Evolutionary conservation across 2,797 vertebrate species (phyloP), one percentile per base, ranked within the genome.

Genomic region (Pangasius krempfi): DNA sequence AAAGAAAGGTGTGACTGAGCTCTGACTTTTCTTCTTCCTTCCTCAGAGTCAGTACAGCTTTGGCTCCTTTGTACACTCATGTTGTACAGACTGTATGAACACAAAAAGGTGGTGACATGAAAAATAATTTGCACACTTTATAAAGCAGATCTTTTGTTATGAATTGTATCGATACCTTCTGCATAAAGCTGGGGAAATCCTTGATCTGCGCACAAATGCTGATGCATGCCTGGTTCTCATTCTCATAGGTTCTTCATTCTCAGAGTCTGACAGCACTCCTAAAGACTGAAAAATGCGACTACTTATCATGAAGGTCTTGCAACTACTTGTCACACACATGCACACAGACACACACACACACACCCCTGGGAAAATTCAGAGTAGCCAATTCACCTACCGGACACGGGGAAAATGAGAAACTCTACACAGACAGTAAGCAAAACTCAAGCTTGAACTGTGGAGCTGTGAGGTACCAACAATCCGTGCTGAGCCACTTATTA

Each of bases 171-270:
- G 84, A 95, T 96, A 99, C 98, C 97, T 94, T 92, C 93, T 91
- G 86, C 95, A 93, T 92, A 96, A 93, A 60, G 96, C 93, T 56
- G 97, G 94, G 44, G 95, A 96, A 87, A 92, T 92, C 88, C 93
- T 97, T 93, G 94, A 96, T 94, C 96, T 98, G 91, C 97, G 96
- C 89, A 98, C 96, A 89, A 98, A 98, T 30, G 98, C 98, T 0
- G 98, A 98, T 9, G 97, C 96, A 90, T 97, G 97, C 0, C 95
- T 91, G 66, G 96, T 95, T 94, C 96, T 97, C 90, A 96, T 95
- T 93, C 94, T 96, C 89, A 96, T 95, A 0, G 98, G 98, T 92
- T 99, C 98, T 91, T 99, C 98, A 0, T 99, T 99, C 95, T 99
- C 98, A 0, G 98, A 98, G 92, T 99, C 97, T 0, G 98, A 99